A percentile compares a stretch with the other conserved stretches of the same genome.
Conservation (phyloP, 1,140 invertebrate genomes). For the Tetranychus urticae region DNA sequence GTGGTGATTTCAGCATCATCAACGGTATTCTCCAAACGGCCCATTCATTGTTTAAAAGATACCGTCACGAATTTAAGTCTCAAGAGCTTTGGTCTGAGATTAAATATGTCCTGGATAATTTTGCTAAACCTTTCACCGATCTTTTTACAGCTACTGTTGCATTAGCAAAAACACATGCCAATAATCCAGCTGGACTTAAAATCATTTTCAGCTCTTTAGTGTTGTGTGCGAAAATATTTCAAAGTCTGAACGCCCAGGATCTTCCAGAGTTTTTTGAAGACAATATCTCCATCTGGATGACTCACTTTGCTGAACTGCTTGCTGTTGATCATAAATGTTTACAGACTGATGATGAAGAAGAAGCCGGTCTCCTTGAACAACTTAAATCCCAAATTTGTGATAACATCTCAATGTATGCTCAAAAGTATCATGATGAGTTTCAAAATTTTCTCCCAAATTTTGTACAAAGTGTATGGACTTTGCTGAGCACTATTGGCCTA, state of each 20-base stretch:
- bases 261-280: constrained; percentile 96
- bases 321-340: constrained; percentile 38
- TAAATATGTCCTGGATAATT: constrained; percentile 76
- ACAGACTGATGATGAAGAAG: constrained; percentile 45
- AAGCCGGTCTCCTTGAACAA: constrained; percentile 67
- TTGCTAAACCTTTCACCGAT: constrained; percentile 78
- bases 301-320: constrained; percentile 55
- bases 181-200: constrained; percentile 51
- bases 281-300: constrained; percentile 85
- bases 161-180: constrained; percentile 45
- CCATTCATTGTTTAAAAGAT: constrained; percentile 85
- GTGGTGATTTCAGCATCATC: constrained; percentile 77
- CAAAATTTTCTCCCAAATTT: constrained; percentile 58
- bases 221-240: constrained; percentile 83
- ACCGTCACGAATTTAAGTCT: constrained; percentile 85
- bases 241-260: constrained; percentile 87
- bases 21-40: constrained; percentile 83
- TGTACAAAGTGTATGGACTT: constrained; percentile 74
- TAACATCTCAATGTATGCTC: constrained; percentile 76
- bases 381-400: constrained; percentile 85
- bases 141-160: constrained; percentile 67
- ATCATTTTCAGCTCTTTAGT: constrained; percentile 71
- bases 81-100: constrained; percentile 85
- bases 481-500: constrained; percentile 54
- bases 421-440: constrained; percentile 96